phyloP scores from a whole-genome alignment of 2,888 invertebrate species.

The Trachelus troglodyta region DNA sequence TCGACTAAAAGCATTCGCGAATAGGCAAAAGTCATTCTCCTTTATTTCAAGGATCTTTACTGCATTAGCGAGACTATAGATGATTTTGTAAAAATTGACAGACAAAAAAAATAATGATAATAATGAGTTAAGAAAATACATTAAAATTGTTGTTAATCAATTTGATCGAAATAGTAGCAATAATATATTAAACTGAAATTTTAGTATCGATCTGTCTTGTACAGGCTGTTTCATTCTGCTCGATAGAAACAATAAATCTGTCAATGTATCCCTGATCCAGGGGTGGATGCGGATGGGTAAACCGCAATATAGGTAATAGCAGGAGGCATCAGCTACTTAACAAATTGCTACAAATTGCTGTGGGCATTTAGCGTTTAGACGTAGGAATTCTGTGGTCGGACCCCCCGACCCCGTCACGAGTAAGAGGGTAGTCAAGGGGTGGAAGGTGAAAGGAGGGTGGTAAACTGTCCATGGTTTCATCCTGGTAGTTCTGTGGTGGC shows the following conservation, averaged over 20 bases:
- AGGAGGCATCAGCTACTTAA: slow-evolving; percentile 61
- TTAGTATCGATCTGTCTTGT: background rate
- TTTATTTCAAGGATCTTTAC: slow-evolving; percentile 45
- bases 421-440: slow-evolving; percentile 22
- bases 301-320: slow-evolving; percentile 65
- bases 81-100: background rate
- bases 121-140: background rate
- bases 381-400: slow-evolving; percentile 39
- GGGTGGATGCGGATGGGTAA: slow-evolving; percentile 38
- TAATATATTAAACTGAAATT: background rate
- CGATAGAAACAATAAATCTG: slow-evolving; percentile 54
- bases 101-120: background rate
- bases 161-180: background rate
- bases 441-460: slow-evolving; percentile 12
- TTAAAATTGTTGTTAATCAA: background rate
- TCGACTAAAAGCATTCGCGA: slow-evolving; percentile 65
- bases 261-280: slow-evolving; percentile 41
- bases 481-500: slow-evolving; percentile 39
- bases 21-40: slow-evolving; percentile 54
- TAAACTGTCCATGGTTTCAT: slow-evolving; percentile 3
- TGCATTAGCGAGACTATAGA: background rate
- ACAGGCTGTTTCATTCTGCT: background rate
- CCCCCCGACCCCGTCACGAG: slow-evolving; percentile 31
- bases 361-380: slow-evolving; percentile 55
- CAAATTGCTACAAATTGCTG: slow-evolving; percentile 67